Percentiles rank a stretch among this genome's conserved stretches.
phyloP scores from a whole-genome alignment of 2,797 vertebrate genomes.

The Harpagifer antarcticus region DNA sequence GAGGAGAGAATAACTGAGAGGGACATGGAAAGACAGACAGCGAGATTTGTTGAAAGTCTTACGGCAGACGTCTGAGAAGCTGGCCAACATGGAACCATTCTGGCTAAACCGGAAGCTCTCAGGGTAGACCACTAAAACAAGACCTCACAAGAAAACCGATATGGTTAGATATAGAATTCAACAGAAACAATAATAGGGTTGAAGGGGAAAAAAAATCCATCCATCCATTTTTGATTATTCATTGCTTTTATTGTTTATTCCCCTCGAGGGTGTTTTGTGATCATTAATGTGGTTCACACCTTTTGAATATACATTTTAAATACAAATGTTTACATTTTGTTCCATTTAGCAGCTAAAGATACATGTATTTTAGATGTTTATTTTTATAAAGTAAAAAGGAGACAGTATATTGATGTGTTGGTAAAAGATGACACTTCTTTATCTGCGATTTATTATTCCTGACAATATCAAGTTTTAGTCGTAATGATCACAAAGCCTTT shows the following conservation, averaged over 20 bases:
- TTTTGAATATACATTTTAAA: background rate
- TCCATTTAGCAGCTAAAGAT: no score
- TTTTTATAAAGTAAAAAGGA: background rate
- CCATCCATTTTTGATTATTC: background rate
- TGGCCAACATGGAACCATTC: conserved; percentile 37
- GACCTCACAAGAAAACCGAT: conserved; percentile 23
- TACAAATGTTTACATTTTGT: no score
- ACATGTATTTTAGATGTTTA: no score
- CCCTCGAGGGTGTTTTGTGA: background rate
- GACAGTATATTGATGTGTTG: background rate
- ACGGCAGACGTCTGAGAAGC: conserved; percentile 36
- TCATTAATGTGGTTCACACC: background rate
- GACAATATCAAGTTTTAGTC: background rate
- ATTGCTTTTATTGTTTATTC: background rate
- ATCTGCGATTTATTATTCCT: background rate
- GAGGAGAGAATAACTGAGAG: conserved; percentile 16
- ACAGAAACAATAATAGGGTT: conserved; percentile 15
- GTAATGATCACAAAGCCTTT: background rate
- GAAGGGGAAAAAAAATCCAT: background rate
- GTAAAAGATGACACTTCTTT: background rate
- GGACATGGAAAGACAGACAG: conserved; percentile 14
- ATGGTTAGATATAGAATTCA: conserved; percentile 2
- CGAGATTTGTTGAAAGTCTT: conserved; percentile 18
- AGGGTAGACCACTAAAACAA: conserved; percentile 22
- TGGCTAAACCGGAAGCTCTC: conserved; percentile 26